These are phyloP conservation scores for Pangasianodon hypophthalmus DNA, from an alignment of 2,113 vertebrate species.

Conservation along the genomic window DNA sequence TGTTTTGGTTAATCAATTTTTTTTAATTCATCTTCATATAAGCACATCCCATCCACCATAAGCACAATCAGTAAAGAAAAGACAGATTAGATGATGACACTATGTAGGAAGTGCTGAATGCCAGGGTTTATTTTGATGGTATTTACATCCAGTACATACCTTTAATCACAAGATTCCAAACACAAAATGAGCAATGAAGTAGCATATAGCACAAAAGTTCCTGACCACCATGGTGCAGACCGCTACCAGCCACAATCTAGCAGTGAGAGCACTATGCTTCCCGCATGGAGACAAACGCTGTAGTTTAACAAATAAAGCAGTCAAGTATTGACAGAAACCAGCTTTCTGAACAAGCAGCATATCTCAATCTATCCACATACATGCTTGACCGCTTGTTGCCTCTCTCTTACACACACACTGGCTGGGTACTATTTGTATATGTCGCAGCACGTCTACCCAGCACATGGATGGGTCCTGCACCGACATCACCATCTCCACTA, in stretches of 20 bases:
- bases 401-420: neutral
- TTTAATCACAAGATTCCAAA: neutral
- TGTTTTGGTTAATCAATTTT: neutral
- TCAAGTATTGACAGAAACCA: neutral
- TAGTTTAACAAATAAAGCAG: conserved; percentile 4
- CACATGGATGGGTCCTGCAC: neutral
- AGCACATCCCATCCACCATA: conserved; percentile 16
- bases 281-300: neutral
- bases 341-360: neutral
- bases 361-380: neutral
- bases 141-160: neutral
- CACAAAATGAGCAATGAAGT: neutral
- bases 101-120: neutral
- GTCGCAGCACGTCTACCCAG: neutral
- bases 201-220: neutral
- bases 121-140: neutral
- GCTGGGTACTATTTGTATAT: neutral
- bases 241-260: neutral
- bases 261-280: neutral
- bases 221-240: neutral
- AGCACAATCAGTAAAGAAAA: conserved; percentile 12
- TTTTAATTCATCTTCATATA: neutral
- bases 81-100: neutral
- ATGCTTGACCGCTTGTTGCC: neutral
- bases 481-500: neutral